Base-by-base conservation (phyloP, 2,888 invertebrate genomes). In the Scaptomyza tumidula region DNA sequence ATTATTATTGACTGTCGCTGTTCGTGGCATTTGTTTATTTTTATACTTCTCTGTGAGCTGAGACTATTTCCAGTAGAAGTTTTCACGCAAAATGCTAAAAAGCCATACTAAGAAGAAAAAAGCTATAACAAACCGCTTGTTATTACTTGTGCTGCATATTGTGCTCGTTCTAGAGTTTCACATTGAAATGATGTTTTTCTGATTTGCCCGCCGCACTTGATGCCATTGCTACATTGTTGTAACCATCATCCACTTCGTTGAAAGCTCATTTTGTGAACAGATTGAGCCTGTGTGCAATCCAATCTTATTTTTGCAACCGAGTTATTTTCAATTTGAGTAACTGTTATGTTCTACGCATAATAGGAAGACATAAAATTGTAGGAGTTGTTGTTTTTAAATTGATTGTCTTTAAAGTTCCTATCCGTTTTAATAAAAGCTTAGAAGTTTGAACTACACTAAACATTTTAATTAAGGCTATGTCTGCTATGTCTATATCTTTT, bases 81-180 rank as follows among this genome's bases (percentile, higher is more conserved):
- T 48, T 52, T 43, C 24, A 5, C 44, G 46, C 53, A 66, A 75
- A 75, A 75, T 80, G 69, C 62, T 67, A 67, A 80, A 80, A 75
- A 64, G 73, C 48, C 45, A 54, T 19, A 37, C 33, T 27, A 11
- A 24, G 14, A 65, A 56, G 14, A 49, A 50, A 45, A 52, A 71
- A 52, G 31, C 29, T n/a, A 56, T 31, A 31, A 44, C 35, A 67
- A 71, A 50, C 60, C 54, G 46, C 27, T 62, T 67, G 43, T 45
- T 56, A 57, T 67, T 71, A 62, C 50, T 53, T 45, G 31, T 49
- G 39, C 46, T 55, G 39, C 24, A 39, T 41, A 41, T 37, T 50
- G 52, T 35, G 52, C 16, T 33, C 7, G 1, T 31, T 48, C 48
- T 29, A 35, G 29, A 60, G 45, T 52, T 62, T 53, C 6, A 64